Base-by-base conservation (phyloP, 2,113 vertebrate species). In the Condylura cristata region DNA sequence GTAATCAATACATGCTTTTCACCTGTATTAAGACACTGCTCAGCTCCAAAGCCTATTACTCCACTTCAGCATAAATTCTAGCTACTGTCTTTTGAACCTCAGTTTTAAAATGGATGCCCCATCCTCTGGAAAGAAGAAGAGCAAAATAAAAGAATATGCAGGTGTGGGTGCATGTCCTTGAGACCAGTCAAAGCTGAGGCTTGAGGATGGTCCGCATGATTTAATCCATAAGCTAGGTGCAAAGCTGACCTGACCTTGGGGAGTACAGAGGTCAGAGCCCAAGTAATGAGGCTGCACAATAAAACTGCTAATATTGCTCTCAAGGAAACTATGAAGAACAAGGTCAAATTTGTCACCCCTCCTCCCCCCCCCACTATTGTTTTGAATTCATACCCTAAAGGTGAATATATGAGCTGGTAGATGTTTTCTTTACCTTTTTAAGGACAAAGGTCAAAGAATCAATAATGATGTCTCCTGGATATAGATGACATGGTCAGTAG, bases 1-100 rank as follows among this genome's bases (percentile, higher is more conserved):
- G 98, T 98, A 98, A 98, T 98, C 98, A 98, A 98, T 98, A 98
- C 91, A 90, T 93, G 97, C 28, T 97, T 98, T 98, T 98, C 98
- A 98, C 98, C 98, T 98, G 97, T 98, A 98, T 98, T 98, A 98
- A 93, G 90, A 80, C 41, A 65, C 96, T 91, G 96, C 95, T 97
- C 85, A 82, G 79, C 94, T 95, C 82, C 95, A 98, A 98, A 98
- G 76, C 85, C 89, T 95, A 93, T 92, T 96, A 96, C 96, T 97
- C 95, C 96, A 97, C 53, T 56, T 98, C 90, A 97, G 63, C 94
- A 96, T 92, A 98, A 97, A 98, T 98, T 98, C 96, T 97, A 96
- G 94, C 70, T 75, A 30, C 88, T 97, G n/a, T 89, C 84, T 97
- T 96, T 97, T 95, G 89, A 97, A 98, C 63, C 88, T 95, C 20